Percentiles rank a stretch among this genome's conserved stretches.
These are phyloP conservation scores for Sycobia sp. DNA, from an alignment of 1,140 invertebrate genomes.

Conservation along the genomic window DNA sequence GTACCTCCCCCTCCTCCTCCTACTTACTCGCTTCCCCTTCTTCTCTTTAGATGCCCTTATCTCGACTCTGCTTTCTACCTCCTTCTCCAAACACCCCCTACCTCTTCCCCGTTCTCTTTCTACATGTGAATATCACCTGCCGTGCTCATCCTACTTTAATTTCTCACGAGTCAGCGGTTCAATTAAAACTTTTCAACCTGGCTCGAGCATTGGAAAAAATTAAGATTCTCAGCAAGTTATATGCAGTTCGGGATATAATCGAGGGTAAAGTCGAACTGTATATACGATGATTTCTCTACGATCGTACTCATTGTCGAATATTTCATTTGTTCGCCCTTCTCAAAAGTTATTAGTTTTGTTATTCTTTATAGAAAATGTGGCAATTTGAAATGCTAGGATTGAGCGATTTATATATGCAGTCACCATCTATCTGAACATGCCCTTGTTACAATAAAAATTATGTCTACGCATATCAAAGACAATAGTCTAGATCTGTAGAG, in stretches of 20 bases:
- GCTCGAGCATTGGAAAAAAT: slow-evolving; percentile 40
- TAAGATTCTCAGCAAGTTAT: slow-evolving; percentile 61
- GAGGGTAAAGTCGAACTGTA: slow-evolving; percentile 48
- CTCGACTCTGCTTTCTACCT: slow-evolving; percentile 34
- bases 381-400: no score
- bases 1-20: slow-evolving; percentile 39
- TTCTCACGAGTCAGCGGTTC: slow-evolving; percentile 43
- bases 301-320: no score
- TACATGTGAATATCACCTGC: slow-evolving; percentile 36
- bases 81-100: slow-evolving; percentile 20
- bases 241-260: no score
- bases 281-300: no score
- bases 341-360: no score
- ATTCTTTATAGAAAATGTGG: no score
- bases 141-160: slow-evolving; percentile 29
- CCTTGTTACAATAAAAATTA: background rate
- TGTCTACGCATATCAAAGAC: no score
- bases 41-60: slow-evolving; percentile 39
- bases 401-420: no score
- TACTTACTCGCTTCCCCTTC: slow-evolving; percentile 40
- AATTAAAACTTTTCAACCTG: slow-evolving; percentile 59
- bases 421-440: background rate
- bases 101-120: slow-evolving; percentile 35
- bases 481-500: no score
- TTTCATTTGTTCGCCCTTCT: no score